Base-by-base conservation (phyloP, 2,113 vertebrate species). In the Chlamydotis undulata region DNA sequence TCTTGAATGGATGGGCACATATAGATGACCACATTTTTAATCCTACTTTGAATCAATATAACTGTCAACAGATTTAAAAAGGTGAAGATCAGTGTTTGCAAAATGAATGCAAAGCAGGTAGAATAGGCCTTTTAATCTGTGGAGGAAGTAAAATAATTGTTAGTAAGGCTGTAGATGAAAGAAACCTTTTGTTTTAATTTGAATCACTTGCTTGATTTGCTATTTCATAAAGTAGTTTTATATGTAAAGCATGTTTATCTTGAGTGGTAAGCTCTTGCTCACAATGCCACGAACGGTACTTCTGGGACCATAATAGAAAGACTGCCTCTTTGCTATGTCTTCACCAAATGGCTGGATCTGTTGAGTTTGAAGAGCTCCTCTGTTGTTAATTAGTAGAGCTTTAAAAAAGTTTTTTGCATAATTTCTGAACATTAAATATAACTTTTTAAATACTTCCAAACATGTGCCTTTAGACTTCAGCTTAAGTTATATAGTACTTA, bases 321-420 rank as follows among this genome's bases (percentile, higher is more conserved):
- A 12, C 23, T 49, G 2, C 14, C 9, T n/a, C 43, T 43, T 53
- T 75, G 6, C 43, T 53, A 0, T 15, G 3, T 28, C 31, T 79
- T 28, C 28, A 47, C 3, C 19, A 64, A 73, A 23, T 19, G 21
- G 5, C 33, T 77, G 5, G 2, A 25, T 52, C 7, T 47, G 65
- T 49, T 12, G 9, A 26, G 8, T 70, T 29, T 81, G 37, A 78
- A 65, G 24, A 12, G 4, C 5, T 19, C 3, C 11, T 79, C 13
- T 68, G 7, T 39, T 71, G 9, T 24, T 39, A 69, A 69, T 60
- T 68, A 37, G 52, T 73, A 65, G 18, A 73, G 39, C 3, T 43
- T 4, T 26, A 53, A 35, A 26, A 19, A 19, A 19, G 1, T 1
- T 2, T 8, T 56, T n/a, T 35, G 3, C 12, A 14, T 53, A 11